Evolutionary conservation across 2,888 invertebrate genomes (phyloP).

Genomic region (Acleris cristana): DNA sequence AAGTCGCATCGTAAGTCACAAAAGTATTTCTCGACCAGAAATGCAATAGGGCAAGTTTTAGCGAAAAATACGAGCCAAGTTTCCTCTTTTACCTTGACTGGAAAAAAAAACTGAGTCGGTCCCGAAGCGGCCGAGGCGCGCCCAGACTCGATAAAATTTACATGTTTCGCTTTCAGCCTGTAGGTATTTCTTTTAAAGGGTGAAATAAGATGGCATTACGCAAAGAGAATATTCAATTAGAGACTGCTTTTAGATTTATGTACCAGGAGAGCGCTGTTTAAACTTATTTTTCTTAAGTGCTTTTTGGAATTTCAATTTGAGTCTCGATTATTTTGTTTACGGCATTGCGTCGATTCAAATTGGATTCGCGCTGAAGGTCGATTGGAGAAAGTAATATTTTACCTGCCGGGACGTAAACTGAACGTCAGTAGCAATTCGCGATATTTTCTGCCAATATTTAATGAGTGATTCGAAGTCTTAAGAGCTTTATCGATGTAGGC

Average conservation of each 20-base stretch:
- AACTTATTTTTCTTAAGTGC: slow-evolving; percentile 57
- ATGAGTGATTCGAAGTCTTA: slow-evolving; percentile 26
- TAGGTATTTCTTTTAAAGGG: slow-evolving; percentile 79
- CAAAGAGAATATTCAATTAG: slow-evolving; percentile 82
- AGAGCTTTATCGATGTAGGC: slow-evolving; percentile 34
- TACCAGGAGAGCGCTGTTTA: slow-evolving; percentile 55
- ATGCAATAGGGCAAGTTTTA: slow-evolving; percentile 74
- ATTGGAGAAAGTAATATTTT: slow-evolving; percentile 35
- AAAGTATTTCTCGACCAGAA: slow-evolving; percentile 74
- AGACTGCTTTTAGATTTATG: slow-evolving; percentile 74
- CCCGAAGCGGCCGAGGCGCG: slow-evolving; percentile 61
- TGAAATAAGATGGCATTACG: slow-evolving; percentile 78
- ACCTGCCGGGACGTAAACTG: slow-evolving; percentile 26
- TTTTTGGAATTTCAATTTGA: slow-evolving; percentile 47
- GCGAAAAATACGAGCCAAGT: slow-evolving; percentile 79
- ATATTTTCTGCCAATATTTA: slow-evolving; percentile 34
- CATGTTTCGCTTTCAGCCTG: slow-evolving; percentile 78
- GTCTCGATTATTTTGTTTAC: slow-evolving; percentile 47
- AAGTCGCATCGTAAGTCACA: slow-evolving; percentile 73
- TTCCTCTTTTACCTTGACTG: slow-evolving; percentile 71
- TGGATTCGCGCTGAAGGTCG: slow-evolving; percentile 28
- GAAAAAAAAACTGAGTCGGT: slow-evolving; percentile 70
- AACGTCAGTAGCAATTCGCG: slow-evolving; percentile 31
- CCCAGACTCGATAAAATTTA: slow-evolving; percentile 80
- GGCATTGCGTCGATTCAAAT: slow-evolving; percentile 35